These are phyloP conservation scores for Odocoileus virginianus DNA, from an alignment of 2,113 vertebrate genomes.

Conservation along the genomic window DNA sequence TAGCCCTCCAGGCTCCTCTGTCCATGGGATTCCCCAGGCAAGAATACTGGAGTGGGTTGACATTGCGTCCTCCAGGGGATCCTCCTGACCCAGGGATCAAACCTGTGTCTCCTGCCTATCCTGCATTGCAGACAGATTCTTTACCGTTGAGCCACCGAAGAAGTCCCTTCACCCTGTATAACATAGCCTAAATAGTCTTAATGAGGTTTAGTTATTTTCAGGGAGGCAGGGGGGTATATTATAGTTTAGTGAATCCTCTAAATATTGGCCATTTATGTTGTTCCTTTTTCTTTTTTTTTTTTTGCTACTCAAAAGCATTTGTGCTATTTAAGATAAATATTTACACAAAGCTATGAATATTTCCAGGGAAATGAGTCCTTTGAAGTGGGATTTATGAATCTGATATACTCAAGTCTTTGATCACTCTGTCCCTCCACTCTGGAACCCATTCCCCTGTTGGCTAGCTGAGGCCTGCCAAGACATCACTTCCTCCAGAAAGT, in stretches of 20 bases:
- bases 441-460: neutral
- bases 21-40: neutral
- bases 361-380: neutral
- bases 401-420: neutral
- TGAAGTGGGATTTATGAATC: neutral
- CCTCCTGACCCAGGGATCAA: neutral
- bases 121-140: neutral
- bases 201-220: rapidly evolving
- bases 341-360: neutral
- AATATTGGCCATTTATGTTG: neutral
- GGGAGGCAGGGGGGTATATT: too few species aligned
- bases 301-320: neutral
- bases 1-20: neutral
- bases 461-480: neutral
- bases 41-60: neutral
- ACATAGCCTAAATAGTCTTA: neutral
- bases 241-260: neutral
- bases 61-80: neutral
- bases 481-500: neutral
- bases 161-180: neutral
- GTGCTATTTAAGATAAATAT: neutral
- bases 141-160: neutral
- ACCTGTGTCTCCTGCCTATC: neutral
- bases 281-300: neutral
- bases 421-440: neutral